Conservation (phyloP, 2,113 vertebrate genomes). For the Euleptes europaea region DNA sequence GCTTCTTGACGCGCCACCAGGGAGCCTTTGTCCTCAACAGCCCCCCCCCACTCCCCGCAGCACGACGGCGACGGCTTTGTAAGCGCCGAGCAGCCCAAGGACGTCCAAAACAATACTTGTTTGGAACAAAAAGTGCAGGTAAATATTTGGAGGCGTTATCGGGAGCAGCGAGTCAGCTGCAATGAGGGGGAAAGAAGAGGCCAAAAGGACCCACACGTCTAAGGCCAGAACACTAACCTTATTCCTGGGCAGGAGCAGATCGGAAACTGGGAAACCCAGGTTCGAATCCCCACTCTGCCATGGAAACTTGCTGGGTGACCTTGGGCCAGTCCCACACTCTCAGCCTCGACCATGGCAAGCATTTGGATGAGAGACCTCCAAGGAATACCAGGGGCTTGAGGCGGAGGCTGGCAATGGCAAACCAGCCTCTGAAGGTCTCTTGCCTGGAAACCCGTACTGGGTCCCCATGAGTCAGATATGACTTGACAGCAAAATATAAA, state of each 20-base stretch:
- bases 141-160: slow-evolving; percentile 47
- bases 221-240: background rate
- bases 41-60: slow-evolving; percentile 38
- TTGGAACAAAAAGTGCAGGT: slow-evolving; percentile 46
- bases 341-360: too few species aligned
- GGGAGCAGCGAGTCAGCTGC: slow-evolving; percentile 40
- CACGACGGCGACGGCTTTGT: slow-evolving; percentile 61
- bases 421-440: too few species aligned
- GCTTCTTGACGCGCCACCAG: background rate
- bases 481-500: too few species aligned
- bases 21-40: slow-evolving; percentile 54
- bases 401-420: too few species aligned
- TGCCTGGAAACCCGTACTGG: too few species aligned
- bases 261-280: background rate
- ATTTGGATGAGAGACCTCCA: too few species aligned
- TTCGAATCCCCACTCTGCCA: too few species aligned
- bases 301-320: too few species aligned
- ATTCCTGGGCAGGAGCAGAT: background rate
- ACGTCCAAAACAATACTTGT: slow-evolving; percentile 45
- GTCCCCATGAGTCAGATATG: too few species aligned
- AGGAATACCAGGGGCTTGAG: too few species aligned
- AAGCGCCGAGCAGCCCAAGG: slow-evolving; percentile 42
- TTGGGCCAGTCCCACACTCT: too few species aligned
- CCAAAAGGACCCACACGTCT: background rate
- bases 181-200: background rate